Evolutionary conservation across 1,140 invertebrate genomes (phyloP).

Genomic region (Listronotus oregonensis): DNA sequence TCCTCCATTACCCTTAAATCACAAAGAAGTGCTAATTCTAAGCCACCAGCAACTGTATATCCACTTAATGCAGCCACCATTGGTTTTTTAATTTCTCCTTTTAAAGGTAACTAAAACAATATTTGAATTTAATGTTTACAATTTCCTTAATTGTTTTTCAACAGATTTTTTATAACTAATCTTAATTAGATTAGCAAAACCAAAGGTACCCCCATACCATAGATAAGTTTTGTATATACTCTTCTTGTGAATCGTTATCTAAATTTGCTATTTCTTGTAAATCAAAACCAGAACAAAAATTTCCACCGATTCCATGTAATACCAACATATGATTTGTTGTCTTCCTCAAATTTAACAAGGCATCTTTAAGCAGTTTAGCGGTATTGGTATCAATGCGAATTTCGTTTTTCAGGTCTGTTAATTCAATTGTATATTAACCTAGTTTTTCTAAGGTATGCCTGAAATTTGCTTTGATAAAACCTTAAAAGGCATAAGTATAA

Average conservation of each 20-base stretch:
- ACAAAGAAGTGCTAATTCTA: slow-evolving; percentile 89
- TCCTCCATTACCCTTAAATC: slow-evolving; percentile 88
- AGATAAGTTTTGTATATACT: not conserved
- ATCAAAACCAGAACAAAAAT: slow-evolving; percentile 91
- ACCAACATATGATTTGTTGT: slow-evolving; percentile 72
- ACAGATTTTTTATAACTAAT: too few species aligned
- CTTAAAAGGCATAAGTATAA: too few species aligned
- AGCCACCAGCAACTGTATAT: slow-evolving; percentile 85
- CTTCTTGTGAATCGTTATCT: slow-evolving; percentile 40
- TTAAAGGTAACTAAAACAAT: slow-evolving; percentile 22
- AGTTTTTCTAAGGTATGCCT: slow-evolving; percentile 65
- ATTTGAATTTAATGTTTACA: too few species aligned
- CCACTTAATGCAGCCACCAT: slow-evolving; percentile 85
- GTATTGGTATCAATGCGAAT: slow-evolving; percentile 77
- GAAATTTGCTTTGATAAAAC: slow-evolving; percentile 17
- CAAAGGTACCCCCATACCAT: too few species aligned
- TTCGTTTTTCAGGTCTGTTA: slow-evolving; percentile 80
- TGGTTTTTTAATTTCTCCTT: slow-evolving; percentile 65
- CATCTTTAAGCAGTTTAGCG: slow-evolving; percentile 68
- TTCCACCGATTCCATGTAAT: slow-evolving; percentile 85
- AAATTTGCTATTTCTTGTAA: slow-evolving; percentile 67
- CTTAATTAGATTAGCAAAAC: too few species aligned
- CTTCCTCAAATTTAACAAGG: slow-evolving; percentile 81
- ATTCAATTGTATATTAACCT: slow-evolving; percentile 79
- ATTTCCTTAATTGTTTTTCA: too few species aligned